These are phyloP conservation scores for Anabacerthia variegaticeps DNA, from an alignment of 2,797 vertebrate species.

Conservation along the genomic window DNA sequence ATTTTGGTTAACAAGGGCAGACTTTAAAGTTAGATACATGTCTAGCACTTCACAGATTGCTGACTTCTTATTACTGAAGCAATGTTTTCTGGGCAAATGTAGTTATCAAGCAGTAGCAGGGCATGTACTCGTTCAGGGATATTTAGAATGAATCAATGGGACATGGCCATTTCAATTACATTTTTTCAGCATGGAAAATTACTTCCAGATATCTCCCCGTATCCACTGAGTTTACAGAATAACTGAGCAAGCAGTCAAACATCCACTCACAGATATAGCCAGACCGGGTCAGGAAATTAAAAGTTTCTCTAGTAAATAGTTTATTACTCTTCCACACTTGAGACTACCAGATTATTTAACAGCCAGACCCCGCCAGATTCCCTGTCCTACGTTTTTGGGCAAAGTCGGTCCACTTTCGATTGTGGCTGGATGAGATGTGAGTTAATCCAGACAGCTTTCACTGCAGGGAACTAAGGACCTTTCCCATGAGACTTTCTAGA, in stretches of 20 bases:
- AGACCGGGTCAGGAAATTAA: neutral
- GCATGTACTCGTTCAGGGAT: neutral
- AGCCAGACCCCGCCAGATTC: neutral
- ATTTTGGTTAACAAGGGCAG: neutral
- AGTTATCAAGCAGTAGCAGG: neutral
- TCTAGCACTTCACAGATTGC: neutral
- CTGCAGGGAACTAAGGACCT: neutral
- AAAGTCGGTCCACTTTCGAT: neutral
- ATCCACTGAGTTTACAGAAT: neutral
- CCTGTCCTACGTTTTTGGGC: neutral
- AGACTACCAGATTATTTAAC: neutral
- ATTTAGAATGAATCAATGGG: neutral
- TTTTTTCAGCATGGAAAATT: neutral
- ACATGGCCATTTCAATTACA: neutral
- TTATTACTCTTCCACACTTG: neutral
- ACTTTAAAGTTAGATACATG: neutral
- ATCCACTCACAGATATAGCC: neutral
- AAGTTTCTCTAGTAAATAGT: neutral
- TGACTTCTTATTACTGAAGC: neutral
- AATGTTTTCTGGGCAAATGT: neutral
- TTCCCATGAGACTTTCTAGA: neutral
- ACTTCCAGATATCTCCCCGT: neutral
- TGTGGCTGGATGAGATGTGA: neutral
- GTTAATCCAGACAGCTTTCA: neutral
- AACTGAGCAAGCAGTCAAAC: neutral